These are phyloP conservation scores for Torymus auratus DNA, from an alignment of 2,888 invertebrate species.

Conservation along the genomic window DNA sequence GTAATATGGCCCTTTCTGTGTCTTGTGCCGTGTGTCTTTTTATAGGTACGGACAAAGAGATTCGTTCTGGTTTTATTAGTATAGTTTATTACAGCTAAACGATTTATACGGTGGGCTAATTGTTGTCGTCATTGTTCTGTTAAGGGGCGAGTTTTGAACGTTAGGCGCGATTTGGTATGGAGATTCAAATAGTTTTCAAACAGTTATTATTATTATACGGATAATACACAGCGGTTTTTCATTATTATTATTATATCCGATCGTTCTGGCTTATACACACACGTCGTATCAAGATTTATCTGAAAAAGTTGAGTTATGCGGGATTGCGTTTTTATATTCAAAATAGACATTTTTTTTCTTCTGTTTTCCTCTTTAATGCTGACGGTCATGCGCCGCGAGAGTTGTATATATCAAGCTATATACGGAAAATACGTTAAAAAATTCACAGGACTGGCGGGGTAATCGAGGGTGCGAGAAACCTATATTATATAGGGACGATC, in stretches of 20 bases:
- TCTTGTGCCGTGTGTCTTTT: background rate
- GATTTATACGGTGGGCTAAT: conserved; percentile 8
- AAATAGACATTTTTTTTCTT: conserved; percentile 35
- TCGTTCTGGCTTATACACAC: no score
- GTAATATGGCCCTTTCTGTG: conserved; percentile 3
- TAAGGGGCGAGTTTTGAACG: background rate
- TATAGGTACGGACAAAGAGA: background rate
- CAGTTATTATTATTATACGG: background rate
- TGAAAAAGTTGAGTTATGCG: conserved; percentile 20
- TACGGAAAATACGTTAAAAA: background rate
- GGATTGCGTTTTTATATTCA: conserved; percentile 30
- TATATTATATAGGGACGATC: no score
- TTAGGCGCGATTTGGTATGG: conserved; percentile 7
- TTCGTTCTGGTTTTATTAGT: background rate
- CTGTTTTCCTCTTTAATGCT: background rate
- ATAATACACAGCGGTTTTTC: conserved; percentile 3
- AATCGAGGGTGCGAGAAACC: no score
- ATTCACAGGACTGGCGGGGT: no score
- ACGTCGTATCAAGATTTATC: conserved; percentile 4
- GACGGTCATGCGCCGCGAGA: background rate
- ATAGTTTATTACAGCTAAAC: background rate
- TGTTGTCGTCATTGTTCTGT: background rate
- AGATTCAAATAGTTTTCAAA: conserved; percentile 4
- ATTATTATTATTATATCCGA: background rate
- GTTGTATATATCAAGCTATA: background rate